Percentiles rank a stretch among this genome's conserved stretches.
Conservation (phyloP, 2,113 vertebrate species). For the Lophius piscatorius region DNA sequence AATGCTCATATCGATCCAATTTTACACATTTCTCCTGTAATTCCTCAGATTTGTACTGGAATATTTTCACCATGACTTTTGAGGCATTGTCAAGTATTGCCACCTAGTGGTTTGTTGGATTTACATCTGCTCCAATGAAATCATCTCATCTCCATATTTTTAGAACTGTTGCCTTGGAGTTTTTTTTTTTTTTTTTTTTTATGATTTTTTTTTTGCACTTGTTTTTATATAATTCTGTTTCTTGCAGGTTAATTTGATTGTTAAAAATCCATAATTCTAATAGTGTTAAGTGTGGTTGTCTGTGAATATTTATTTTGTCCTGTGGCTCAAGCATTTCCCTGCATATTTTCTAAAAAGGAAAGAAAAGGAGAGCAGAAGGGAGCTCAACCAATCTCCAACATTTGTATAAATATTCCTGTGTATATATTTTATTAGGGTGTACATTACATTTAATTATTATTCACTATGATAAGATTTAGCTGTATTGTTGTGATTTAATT, state of each 20-base stretch:
- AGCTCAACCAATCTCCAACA: constrained; percentile 63
- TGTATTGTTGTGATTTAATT: constrained; percentile 85
- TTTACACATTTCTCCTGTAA: constrained; percentile 55
- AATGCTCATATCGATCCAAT: constrained; percentile 53
- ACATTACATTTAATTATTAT: constrained; percentile 82
- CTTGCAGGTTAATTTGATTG: constrained; percentile 49
- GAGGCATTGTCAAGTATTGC: constrained; percentile 70
- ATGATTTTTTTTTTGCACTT: too few relatives aligned
- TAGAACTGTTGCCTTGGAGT: constrained; percentile 8
- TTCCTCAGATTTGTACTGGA: constrained; percentile 40
- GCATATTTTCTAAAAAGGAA: constrained; percentile 64
- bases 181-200: too few relatives aligned
- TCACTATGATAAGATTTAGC: constrained; percentile 78
- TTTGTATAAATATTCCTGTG: constrained; percentile 82
- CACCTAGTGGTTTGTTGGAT: constrained; percentile 69
- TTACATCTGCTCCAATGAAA: constrained; percentile 7
- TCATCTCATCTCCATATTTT: neutral
- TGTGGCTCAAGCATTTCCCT: constrained; percentile 55
- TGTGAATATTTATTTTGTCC: constrained; percentile 67
- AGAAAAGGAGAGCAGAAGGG: constrained; percentile 72
- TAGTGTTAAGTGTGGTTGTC: constrained; percentile 52
- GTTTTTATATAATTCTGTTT: constrained; percentile 39
- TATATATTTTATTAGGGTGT: constrained; percentile 86
- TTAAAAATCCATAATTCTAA: constrained; percentile 43
- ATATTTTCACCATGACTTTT: constrained; percentile 17